phyloP scores from a whole-genome alignment of 2,888 invertebrate species.

The Cephus sareptanus region DNA sequence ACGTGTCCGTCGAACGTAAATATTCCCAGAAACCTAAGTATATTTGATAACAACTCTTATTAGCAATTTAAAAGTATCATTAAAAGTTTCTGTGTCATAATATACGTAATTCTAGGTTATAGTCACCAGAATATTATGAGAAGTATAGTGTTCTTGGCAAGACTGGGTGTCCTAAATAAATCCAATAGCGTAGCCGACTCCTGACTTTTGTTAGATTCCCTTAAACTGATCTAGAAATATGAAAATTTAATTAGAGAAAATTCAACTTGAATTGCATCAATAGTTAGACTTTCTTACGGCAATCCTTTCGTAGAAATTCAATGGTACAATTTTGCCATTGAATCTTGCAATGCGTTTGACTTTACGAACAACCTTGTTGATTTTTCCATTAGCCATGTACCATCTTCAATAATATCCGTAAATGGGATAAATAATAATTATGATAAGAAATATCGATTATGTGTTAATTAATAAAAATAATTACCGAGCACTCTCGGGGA shows the following conservation, averaged over 20 bases:
- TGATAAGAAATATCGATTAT: background rate
- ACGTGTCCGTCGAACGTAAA: constrained; percentile 90
- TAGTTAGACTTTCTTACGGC: constrained; percentile 50
- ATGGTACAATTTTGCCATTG: constrained; percentile 61
- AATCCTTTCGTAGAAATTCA: constrained; percentile 57
- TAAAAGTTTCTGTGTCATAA: too few relatives aligned
- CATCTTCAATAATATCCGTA: constrained; percentile 57
- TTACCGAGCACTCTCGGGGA: constrained; percentile 69
- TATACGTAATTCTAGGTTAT: constrained; percentile 12
- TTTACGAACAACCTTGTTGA: constrained; percentile 66
- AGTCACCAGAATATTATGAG: constrained; percentile 66
- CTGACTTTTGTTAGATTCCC: constrained; percentile 46
- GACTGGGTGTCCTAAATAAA: constrained; percentile 65
- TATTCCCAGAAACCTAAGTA: constrained; percentile 78
- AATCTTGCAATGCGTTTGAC: constrained; percentile 67
- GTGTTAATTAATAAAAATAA: background rate
- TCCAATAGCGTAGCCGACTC: constrained; percentile 64
- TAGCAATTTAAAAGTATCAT: background rate
- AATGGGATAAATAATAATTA: constrained; percentile 15
- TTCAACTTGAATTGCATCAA: background rate
- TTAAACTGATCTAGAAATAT: constrained; percentile 56
- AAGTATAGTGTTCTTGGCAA: constrained; percentile 66
- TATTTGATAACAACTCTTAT: background rate
- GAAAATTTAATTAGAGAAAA: constrained; percentile 7
- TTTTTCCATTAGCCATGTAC: constrained; percentile 67